phyloP scores from a whole-genome alignment of 2,113 vertebrate species.

The Eudyptes chrysolophus region DNA sequence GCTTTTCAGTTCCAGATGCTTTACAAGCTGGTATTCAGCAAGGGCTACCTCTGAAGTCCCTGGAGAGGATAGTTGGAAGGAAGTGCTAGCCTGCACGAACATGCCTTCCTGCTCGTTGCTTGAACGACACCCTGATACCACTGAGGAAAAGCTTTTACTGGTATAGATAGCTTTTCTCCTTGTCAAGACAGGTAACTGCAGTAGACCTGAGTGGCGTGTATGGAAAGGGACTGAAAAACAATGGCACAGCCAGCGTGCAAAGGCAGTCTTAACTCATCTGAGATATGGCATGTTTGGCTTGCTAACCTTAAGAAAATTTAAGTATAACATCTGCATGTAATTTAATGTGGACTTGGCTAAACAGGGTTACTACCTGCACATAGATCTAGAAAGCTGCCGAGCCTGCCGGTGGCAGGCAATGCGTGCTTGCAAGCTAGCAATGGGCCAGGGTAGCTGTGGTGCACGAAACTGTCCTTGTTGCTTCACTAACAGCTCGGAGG shows the following conservation, averaged over 20 bases:
- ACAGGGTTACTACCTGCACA: not conserved
- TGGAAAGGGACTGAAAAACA: not conserved
- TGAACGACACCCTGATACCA: not conserved
- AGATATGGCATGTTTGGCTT: accelerated
- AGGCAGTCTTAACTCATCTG: not conserved
- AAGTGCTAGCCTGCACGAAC: accelerated
- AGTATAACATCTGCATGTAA: too few species aligned
- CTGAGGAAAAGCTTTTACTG: not conserved
- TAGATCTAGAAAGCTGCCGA: not conserved
- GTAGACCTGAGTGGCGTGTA: accelerated
- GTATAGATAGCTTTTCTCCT: not conserved
- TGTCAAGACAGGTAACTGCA: too few species aligned
- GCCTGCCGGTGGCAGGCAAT: accelerated
- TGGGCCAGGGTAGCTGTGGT: accelerated
- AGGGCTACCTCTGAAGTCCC: not conserved
- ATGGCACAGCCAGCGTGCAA: accelerated
- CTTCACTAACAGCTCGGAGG: not conserved
- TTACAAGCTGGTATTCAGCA: not conserved
- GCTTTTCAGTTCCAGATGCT: not conserved
- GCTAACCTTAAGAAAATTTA: not conserved
- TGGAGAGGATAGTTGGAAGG: not conserved
- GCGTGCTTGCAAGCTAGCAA: accelerated
- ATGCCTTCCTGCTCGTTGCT: not conserved
- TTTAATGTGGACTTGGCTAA: accelerated
- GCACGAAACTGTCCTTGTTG: not conserved